Base-by-base conservation (phyloP, 2,888 invertebrate genomes). In the Pammene fasciana region DNA sequence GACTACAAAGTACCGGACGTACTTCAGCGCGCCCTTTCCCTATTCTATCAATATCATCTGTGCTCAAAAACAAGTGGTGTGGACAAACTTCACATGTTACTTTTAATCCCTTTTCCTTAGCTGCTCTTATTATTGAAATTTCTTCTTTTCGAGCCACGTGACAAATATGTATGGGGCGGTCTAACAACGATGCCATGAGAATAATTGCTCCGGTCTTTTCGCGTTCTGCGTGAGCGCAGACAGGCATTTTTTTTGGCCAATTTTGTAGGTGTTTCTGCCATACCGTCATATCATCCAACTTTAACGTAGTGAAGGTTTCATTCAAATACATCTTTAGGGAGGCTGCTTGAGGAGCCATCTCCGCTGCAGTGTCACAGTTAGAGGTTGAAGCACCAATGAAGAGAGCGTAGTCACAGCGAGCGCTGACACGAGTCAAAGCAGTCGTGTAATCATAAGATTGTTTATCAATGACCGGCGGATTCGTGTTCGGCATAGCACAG, bases 31-130 rank as follows among this genome's bases (percentile, higher is more conserved):
- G 94, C 0, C 94, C 94, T 1, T 82, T 81, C 0, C 97, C 97
- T 68, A 97, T 94, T 9, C 89, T 89, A 0, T 94, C 93, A 36
- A 97, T 87, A 85, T 99, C 97, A 71, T 95, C 94, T 10, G 96
- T 95, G 16, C 96, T 96, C 56, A 99, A 93, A 90, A 99, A 99
- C 67, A 99, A 91, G 89, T 99, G 99, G 87, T 99, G 99, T 0
- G 99, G 99, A 78, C 98, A 97, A 2, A 99, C 99, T 90, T 99
- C 99, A 87, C 99, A 99, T 0, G 99, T 99, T 0, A 99, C 97
- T 75, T 96, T 95, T 16, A 99, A 93, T 0, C 99, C 99, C 89
- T 95, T 93, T 82, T 97, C 96, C 87, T 99, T 99, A 2, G 98
- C 98, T 0, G 97, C 95, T 76, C 95, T 96, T 70, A 99, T 97